A percentile compares a stretch with the other conserved stretches of the same genome.
Evolutionary conservation across 2,113 vertebrate genomes (phyloP).

Genomic region (Opisthocomus hoazin): DNA sequence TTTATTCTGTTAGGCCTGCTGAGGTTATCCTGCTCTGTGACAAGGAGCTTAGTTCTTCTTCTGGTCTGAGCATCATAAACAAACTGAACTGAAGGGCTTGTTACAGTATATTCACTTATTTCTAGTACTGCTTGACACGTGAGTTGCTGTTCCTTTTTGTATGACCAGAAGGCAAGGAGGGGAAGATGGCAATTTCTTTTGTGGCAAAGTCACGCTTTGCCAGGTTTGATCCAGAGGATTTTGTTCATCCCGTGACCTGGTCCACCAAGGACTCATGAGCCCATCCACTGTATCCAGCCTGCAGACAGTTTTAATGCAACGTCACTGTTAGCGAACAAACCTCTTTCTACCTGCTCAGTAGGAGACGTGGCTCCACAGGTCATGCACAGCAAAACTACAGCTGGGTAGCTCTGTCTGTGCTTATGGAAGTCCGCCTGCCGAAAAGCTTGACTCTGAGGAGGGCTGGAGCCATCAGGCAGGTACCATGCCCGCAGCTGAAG

Average conservation of each 20-base stretch:
- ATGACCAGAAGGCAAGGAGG: not conserved
- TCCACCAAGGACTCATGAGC: not conserved
- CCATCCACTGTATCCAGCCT: not conserved
- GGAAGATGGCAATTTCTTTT: not conserved
- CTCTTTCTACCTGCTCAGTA: not conserved
- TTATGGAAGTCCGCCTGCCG: rapidly evolving
- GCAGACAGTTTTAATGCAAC: not conserved
- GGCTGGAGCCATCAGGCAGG: rapidly evolving
- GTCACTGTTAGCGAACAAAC: not conserved
- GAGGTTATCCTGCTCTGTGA: not conserved
- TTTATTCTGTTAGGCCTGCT: not conserved
- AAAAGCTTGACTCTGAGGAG: rapidly evolving
- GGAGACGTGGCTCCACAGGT: rapidly evolving
- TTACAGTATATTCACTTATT: not conserved
- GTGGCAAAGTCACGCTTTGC: not conserved
- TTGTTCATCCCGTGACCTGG: not conserved
- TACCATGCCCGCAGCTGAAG: rapidly evolving
- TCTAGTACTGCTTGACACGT: not conserved
- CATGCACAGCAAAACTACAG: rapidly evolving
- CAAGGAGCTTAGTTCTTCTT: not conserved
- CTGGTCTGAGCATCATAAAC: not conserved
- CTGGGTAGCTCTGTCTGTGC: not conserved
- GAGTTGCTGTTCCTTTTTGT: not conserved
- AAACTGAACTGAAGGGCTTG: not conserved
- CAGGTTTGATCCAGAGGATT: not conserved